These are phyloP conservation scores for Eurypyga helias DNA, from an alignment of 2,113 vertebrate genomes.

Conservation along the genomic window DNA sequence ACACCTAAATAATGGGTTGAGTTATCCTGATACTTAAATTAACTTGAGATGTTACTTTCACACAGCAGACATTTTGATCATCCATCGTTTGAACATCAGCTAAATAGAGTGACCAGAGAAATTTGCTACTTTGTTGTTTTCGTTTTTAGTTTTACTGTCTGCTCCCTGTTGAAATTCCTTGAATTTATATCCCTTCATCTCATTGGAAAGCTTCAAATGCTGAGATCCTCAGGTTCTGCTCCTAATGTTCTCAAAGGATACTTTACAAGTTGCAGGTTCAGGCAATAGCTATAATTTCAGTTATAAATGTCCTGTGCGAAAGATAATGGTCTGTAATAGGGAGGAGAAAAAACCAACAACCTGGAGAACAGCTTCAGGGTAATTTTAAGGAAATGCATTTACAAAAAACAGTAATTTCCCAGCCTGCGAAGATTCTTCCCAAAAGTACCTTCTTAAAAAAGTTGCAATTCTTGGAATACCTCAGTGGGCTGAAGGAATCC, in stretches of 20 bases:
- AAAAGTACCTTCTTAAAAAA: not conserved
- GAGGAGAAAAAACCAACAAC: not conserved
- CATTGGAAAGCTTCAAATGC: not conserved
- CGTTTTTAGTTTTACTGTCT: not conserved
- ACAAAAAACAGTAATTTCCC: not conserved
- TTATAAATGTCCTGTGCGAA: not conserved
- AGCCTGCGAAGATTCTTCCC: not conserved
- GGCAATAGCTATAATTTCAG: not conserved
- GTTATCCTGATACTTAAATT: not conserved
- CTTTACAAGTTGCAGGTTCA: not conserved
- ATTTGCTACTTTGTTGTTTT: not conserved
- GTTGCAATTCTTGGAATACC: not conserved
- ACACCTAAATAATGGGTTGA: not conserved
- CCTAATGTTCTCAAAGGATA: not conserved
- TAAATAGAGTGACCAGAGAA: rapidly evolving
- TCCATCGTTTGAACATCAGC: not conserved
- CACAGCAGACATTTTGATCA: not conserved
- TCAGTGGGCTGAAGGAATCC: not conserved
- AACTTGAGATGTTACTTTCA: not conserved
- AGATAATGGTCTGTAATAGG: not conserved
- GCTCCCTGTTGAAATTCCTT: not conserved
- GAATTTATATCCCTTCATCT: not conserved
- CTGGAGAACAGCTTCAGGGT: not conserved
- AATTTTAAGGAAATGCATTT: constrained; percentile 16
- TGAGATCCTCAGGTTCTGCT: not conserved